Conservation (phyloP, 2,797 vertebrate species). For the Lates japonicus region DNA sequence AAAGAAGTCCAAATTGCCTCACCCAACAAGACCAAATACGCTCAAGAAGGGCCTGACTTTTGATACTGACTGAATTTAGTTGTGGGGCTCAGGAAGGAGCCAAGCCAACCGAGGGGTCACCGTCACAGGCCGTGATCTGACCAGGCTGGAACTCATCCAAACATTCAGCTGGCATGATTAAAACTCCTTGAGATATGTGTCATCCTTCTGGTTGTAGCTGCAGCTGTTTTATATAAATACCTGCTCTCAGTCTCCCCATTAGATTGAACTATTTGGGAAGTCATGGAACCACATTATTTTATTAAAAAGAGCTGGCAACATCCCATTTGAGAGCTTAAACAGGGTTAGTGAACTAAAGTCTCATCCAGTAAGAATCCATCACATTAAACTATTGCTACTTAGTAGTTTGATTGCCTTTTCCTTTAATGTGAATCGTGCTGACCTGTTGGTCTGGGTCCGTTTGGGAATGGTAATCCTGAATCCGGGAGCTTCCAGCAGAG, state of each 20-base stretch:
- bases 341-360: neutral
- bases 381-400: too few relatives aligned
- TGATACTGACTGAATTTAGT: too few relatives aligned
- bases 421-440: neutral
- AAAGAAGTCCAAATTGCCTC: too few relatives aligned
- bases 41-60: too few relatives aligned
- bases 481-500: conserved; percentile 94
- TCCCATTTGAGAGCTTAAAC: neutral
- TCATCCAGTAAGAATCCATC: neutral
- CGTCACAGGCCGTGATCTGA: too few relatives aligned
- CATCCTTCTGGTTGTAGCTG: conserved; percentile 37
- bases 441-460: conserved; percentile 36
- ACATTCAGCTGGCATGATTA: too few relatives aligned
- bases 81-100: too few relatives aligned
- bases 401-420: neutral
- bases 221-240: conserved; percentile 49
- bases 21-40: too few relatives aligned
- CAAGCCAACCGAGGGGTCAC: too few relatives aligned
- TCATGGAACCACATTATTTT: conserved; percentile 11
- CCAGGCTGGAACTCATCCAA: too few relatives aligned
- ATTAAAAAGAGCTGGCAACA: neutral
- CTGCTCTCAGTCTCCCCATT: conserved; percentile 1
- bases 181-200: too few relatives aligned
- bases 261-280: conserved; percentile 21
- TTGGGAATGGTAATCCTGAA: conserved; percentile 89